phyloP scores from a whole-genome alignment of 2,797 vertebrate species.

The Chaenodraco wilsoni region DNA sequence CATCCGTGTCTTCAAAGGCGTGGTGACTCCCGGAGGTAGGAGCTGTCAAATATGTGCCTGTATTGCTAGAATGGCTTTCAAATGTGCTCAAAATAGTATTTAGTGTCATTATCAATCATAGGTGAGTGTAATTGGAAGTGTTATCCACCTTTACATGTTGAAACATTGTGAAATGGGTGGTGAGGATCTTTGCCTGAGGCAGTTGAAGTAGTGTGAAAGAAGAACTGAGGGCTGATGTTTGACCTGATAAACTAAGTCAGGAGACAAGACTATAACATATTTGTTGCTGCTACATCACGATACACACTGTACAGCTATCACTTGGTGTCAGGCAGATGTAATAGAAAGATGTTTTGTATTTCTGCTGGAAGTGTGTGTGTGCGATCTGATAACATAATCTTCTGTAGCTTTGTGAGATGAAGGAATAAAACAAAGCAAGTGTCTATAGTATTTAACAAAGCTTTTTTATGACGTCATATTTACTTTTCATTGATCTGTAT shows the following conservation, averaged over 20 bases:
- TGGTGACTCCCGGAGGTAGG: constrained; percentile 82
- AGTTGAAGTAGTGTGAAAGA: constrained; percentile 1
- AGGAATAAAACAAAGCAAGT: constrained; percentile 6
- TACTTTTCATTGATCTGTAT: background rate
- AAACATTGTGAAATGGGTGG: constrained; percentile 12
- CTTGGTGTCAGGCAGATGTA: constrained; percentile 30
- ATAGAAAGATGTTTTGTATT: constrained; percentile 36
- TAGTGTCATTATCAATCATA: background rate
- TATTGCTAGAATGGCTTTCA: background rate
- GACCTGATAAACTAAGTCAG: constrained; percentile 16
- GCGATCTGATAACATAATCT: constrained; percentile 35
- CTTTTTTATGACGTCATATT: background rate
- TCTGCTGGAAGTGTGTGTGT: constrained; percentile 22
- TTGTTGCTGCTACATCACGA: constrained; percentile 13
- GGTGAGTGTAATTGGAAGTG: constrained; percentile 1
- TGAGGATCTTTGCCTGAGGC: constrained; percentile 14
- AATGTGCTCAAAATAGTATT: background rate
- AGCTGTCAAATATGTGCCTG: background rate
- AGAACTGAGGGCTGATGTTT: constrained; percentile 17
- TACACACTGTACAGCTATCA: constrained; percentile 12
- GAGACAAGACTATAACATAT: constrained; percentile 33
- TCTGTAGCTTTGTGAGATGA: background rate
- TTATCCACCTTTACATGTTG: constrained; percentile 3
- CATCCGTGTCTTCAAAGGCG: constrained; percentile 85
- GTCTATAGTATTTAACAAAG: background rate